Conservation (phyloP, 2,888 invertebrate species). For the Drosophila cognata region DNA sequence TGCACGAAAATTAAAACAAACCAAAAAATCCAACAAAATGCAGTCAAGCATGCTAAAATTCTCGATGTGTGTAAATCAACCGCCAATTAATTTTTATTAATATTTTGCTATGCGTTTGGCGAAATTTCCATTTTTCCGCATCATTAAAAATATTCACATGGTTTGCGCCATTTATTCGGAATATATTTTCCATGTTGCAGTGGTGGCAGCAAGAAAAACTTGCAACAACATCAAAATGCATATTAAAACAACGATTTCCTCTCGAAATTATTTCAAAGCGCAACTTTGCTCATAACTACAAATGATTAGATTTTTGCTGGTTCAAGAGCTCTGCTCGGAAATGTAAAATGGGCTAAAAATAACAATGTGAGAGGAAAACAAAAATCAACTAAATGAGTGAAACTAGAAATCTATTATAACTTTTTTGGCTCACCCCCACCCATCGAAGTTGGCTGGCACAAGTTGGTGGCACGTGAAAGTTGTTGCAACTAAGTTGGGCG, state of each 20-base stretch:
- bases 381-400: constrained; percentile 65
- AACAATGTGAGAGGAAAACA: constrained; percentile 15
- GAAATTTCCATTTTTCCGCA: neutral
- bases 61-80: neutral
- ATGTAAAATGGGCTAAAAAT: constrained; percentile 9
- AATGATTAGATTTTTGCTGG: constrained; percentile 65
- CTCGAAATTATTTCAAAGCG: constrained; percentile 37
- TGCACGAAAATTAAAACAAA: neutral
- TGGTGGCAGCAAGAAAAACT: neutral
- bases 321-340: neutral
- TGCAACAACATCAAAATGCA: constrained; percentile 8
- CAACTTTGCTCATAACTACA: constrained; percentile 63
- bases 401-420: constrained; percentile 79
- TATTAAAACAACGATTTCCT: constrained; percentile 48
- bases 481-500: constrained; percentile 40
- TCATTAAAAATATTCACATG: neutral
- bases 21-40: neutral
- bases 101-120: neutral
- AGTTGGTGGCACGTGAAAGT: constrained; percentile 15
- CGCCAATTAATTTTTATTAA: neutral
- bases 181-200: neutral
- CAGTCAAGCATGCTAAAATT: neutral
- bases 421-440: constrained; percentile 42
- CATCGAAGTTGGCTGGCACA: constrained; percentile 49
- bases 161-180: neutral